A percentile compares a stretch with the other conserved stretches of the same genome.
Conservation (phyloP, 2,888 invertebrate species). For the Plebejus anna region DNA sequence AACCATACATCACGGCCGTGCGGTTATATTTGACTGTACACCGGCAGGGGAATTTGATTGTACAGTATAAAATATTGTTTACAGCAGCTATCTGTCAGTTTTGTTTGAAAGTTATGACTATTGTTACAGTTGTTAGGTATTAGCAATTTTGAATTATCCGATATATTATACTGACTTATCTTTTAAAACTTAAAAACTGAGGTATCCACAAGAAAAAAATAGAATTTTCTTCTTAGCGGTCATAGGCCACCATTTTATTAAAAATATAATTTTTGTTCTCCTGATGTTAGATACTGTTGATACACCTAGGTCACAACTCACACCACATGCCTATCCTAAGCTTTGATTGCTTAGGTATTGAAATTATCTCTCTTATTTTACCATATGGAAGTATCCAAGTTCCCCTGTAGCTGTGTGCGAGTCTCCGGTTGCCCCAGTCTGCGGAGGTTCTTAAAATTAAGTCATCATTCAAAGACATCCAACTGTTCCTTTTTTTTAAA, state of each 20-base stretch:
- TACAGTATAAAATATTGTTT: background rate
- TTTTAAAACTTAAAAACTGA: too few species aligned
- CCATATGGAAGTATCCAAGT: background rate
- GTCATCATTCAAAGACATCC: constrained; percentile 71
- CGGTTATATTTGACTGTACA: constrained; percentile 34
- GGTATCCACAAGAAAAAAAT: too few species aligned
- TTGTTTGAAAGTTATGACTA: too few species aligned
- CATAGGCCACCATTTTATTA: too few species aligned
- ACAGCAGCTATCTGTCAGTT: background rate
- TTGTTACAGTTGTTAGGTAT: too few species aligned
- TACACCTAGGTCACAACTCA: too few species aligned
- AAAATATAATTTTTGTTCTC: too few species aligned
- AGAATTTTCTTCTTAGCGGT: too few species aligned
- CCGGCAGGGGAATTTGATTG: constrained; percentile 29
- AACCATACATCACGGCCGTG: constrained; percentile 37
- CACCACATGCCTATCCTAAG: background rate
- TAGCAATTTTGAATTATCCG: too few species aligned
- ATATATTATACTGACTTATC: too few species aligned
- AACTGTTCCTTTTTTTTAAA: constrained; percentile 59
- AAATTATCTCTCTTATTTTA: background rate
- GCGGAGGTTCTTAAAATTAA: constrained; percentile 76
- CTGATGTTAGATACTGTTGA: too few species aligned
- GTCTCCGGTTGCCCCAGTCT: constrained; percentile 60
- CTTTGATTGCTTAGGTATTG: background rate
- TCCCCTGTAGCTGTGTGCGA: constrained; percentile 33